Base-by-base conservation (phyloP, 2,113 vertebrate species). In the Ailuropoda melanoleuca region DNA sequence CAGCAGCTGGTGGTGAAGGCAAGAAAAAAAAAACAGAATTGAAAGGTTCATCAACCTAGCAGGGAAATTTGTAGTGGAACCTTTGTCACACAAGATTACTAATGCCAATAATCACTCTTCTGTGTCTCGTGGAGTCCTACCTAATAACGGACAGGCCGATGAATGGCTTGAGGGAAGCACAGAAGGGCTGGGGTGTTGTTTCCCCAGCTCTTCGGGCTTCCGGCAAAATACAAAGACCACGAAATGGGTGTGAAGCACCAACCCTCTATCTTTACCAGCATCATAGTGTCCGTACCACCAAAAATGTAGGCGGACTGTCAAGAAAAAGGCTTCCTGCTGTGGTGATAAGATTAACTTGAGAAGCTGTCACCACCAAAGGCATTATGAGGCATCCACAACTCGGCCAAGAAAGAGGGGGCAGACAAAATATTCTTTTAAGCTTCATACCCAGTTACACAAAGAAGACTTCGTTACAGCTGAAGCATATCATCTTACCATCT, bases 401-500 rank as follows among this genome's bases (percentile, higher is more conserved):
- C 14, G 58, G 29, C 34, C 29, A 64, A 93, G 84, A 48, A 83
- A 78, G 62, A 55, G 48, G n/a, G 2, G 26, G 17, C 43, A 75
- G 68, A 83, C 26, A 31, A 18, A 56, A 66, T 70, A 8, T 17
- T 70, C 58, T 24, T 80, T 48, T 39, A 64, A 37, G 34, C 39
- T 55, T 72, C 60, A 48, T 0, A 18, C 14, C 80, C 23, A n/a
- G 24, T 55, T n/a, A 19, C 8, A 50, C 74, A 68, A 80, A 62
- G 12, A 72, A 17, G 15, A 11, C 29, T 80, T 72, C 4, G 31
- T 34, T 15, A 39, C 23, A 90, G 37, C 55, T 17, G 24, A 21
- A 84, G 80, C 4, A 31, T 1, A 26, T 18, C 2, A 77, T 95
- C 98, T 98, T 97, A 99, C 99, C 99, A 97, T 99, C 97, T 99